Evolutionary conservation across 2,113 vertebrate species (phyloP).

Genomic region (Carassius auratus): DNA sequence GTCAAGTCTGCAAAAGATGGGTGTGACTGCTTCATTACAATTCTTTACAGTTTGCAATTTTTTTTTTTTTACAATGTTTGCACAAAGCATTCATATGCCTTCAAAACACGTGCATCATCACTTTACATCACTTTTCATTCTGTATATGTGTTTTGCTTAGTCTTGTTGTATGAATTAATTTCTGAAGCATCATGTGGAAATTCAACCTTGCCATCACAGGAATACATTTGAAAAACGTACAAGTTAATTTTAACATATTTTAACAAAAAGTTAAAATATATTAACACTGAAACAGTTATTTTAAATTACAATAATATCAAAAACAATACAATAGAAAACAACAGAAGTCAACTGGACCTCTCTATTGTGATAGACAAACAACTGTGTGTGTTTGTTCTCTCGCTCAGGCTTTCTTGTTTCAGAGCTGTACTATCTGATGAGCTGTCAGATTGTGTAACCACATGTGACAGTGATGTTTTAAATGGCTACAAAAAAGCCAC

Average conservation of each 20-base stretch:
- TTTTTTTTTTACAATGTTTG: no score
- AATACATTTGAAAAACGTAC: neutral
- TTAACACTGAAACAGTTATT: no score
- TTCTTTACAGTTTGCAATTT: no score
- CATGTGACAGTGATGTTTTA: slow-evolving; percentile 40
- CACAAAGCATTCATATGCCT: no score
- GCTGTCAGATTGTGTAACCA: slow-evolving; percentile 31
- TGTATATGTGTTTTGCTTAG: no score
- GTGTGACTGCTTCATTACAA: no score
- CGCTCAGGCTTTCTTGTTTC: slow-evolving; percentile 6
- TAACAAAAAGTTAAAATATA: neutral
- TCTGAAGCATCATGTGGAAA: no score
- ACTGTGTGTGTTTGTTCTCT: slow-evolving; percentile 7
- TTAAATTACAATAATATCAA: neutral
- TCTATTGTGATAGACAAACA: neutral
- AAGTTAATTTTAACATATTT: neutral
- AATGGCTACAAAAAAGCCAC: neutral
- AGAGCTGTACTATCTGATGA: slow-evolving; percentile 19
- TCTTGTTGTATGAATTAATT: no score
- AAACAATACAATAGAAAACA: neutral
- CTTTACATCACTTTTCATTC: no score
- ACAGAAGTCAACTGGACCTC: neutral
- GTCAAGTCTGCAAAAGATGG: no score
- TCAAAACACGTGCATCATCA: no score
- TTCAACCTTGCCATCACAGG: neutral